Base-by-base conservation (phyloP, 2,113 vertebrate genomes). In the Vulpes ferrilata region DNA sequence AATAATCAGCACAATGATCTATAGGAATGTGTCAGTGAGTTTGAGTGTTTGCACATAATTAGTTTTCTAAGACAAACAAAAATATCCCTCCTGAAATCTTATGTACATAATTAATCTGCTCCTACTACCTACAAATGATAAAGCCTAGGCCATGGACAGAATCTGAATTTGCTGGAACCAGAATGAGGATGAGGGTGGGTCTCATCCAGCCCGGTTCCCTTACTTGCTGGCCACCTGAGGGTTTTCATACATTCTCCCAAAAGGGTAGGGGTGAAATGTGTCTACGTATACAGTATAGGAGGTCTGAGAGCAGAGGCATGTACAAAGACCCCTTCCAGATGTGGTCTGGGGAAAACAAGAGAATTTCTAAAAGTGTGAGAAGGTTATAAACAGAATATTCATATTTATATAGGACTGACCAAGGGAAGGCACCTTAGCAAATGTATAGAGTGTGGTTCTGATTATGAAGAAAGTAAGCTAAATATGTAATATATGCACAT, bases 1-100 rank as follows among this genome's bases (percentile, higher is more conserved):
- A 83, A 71, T 79, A 27, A 92, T 89, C 85, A 92, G 71, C 82
- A 74, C 35, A 22, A 20, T 51, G 86, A 96, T 85, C 92, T 30
- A 81, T 32, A 80, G 92, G 62, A 90, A 43, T 60, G 35, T 19
- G 78, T 71, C 87, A 27, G 23, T 13, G 59, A 76, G 25, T 85
- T 43, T 89, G 73, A 93, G 88, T 1, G 27, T 48, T 48, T 25
- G 17, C 48, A 17, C 13, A 8, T 51, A 89, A 96, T 15, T 20
- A 69, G 16, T 69, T 69, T 35, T 35, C 67, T 69, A 35, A 69
- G 67, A 35, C 32, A 96, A 93, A 92, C 55, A 81, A 95, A 90
- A 96, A 96, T 55, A 73, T 59, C 27, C 43, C 83, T 80, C 73
- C 51, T 74, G 65, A 93, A 92, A 71, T 83, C 73, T 57, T 51